phyloP scores from a whole-genome alignment of 2,797 vertebrate species.

The Xenopus petersii region DNA sequence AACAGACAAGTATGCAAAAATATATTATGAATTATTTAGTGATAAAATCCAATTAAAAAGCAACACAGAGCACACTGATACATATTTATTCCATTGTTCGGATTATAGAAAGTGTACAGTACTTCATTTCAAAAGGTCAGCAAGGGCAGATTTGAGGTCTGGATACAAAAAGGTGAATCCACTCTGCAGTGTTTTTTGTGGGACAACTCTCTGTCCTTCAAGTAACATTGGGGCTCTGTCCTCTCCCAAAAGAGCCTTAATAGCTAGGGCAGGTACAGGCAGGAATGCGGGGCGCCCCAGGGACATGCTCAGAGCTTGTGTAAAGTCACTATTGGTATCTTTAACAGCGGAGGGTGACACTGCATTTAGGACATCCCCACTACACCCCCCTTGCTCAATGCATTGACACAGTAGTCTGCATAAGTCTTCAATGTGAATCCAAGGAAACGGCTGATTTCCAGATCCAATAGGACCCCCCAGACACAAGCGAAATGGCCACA shows the following conservation, averaged over 20 bases:
- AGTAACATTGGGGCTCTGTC: constrained; percentile 81
- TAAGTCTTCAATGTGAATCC: constrained; percentile 88
- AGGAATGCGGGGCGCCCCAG: constrained; percentile 79
- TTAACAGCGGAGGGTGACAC: constrained; percentile 71
- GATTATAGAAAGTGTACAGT: too few species aligned
- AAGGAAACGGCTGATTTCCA: constrained; percentile 86
- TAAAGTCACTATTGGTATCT: constrained; percentile 81
- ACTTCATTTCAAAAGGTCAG: constrained; percentile 19
- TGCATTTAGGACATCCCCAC: constrained; percentile 78
- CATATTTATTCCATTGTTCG: too few species aligned
- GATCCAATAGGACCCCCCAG: constrained; percentile 86
- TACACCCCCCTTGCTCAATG: constrained; percentile 64
- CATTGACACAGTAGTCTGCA: constrained; percentile 74
- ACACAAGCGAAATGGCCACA: constrained; percentile 86
- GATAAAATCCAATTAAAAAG: too few species aligned
- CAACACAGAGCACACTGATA: too few species aligned
- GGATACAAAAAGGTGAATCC: constrained; percentile 84
- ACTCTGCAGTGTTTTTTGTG: constrained; percentile 76
- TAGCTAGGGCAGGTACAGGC: constrained; percentile 71
- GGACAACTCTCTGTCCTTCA: constrained; percentile 83
- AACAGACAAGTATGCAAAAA: too few species aligned
- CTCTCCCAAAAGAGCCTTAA: constrained; percentile 71
- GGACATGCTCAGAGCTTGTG: constrained; percentile 72
- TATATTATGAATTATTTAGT: too few species aligned
- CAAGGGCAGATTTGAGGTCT: constrained; percentile 67